Conservation (phyloP, 1,140 invertebrate genomes). For the Tetranychus cinnabarinus region DNA sequence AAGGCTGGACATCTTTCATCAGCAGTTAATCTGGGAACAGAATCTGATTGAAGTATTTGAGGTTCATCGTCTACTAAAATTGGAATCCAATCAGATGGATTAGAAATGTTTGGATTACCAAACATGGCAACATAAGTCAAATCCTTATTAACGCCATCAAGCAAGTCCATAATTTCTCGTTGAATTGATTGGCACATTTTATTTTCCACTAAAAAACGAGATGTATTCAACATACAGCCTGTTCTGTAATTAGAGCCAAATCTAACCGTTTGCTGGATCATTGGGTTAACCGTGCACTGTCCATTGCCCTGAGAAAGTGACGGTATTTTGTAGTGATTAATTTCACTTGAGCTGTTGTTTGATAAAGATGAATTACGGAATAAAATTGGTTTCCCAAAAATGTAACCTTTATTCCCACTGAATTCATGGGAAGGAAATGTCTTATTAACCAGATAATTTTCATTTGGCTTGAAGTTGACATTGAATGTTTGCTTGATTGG, state of each 20-base stretch:
- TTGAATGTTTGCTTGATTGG: neutral
- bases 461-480: neutral
- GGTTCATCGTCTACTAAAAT: constrained; percentile 20
- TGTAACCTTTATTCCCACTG: constrained; percentile 44
- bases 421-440: constrained; percentile 12
- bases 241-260: neutral
- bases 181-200: neutral
- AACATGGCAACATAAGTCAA: constrained; percentile 27
- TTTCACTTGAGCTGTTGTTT: constrained; percentile 7
- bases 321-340: neutral
- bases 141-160: neutral
- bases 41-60: constrained; percentile 2
- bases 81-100: constrained; percentile 29
- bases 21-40: constrained; percentile 4
- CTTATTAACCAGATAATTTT: neutral
- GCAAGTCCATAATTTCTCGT: neutral
- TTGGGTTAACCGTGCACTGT: neutral
- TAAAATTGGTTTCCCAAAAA: constrained; percentile 32
- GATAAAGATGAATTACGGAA: constrained; percentile 15
- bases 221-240: neutral
- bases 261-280: neutral
- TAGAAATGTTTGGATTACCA: constrained; percentile 28
- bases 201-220: neutral
- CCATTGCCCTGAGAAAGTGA: neutral
- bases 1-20: constrained; percentile 20